Conservation (phyloP, 2,888 invertebrate species). For the Caenorhabditis sp. region DNA sequence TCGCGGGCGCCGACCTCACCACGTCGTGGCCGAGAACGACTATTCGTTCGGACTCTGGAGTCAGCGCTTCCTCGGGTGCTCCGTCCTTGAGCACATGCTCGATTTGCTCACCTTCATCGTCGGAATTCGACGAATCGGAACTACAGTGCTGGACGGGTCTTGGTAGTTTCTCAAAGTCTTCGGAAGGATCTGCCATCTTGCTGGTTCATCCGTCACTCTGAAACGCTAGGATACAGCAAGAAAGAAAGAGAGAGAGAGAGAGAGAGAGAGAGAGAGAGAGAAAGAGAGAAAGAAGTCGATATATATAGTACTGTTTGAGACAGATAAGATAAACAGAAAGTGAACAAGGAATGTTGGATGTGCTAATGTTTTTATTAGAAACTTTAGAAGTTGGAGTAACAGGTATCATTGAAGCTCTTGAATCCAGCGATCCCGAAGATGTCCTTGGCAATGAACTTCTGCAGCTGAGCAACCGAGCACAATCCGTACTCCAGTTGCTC, state of each 20-base stretch:
- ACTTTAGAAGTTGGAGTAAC: conserved; percentile 5
- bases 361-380: neutral
- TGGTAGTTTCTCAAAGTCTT: conserved; percentile 12
- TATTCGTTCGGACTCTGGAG: conserved; percentile 31
- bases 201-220: neutral
- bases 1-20: conserved; percentile 4
- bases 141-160: conserved; percentile 6
- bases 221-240: neutral
- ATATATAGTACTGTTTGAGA: too few relatives aligned
- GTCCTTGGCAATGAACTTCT: conserved; percentile 31
- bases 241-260: neutral
- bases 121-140: conserved; percentile 41
- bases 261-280: too few relatives aligned
- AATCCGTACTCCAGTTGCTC: conserved; percentile 35
- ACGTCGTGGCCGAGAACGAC: conserved; percentile 17
- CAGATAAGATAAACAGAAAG: too few relatives aligned
- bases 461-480: conserved; percentile 29
- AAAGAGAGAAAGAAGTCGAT: too few relatives aligned
- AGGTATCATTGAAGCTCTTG: conserved; percentile 10
- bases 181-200: conserved; percentile 7
- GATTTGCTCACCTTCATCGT: conserved; percentile 31
- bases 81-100: conserved; percentile 42
- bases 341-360: too few relatives aligned
- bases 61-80: conserved; percentile 35
- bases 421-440: conserved; percentile 32